Evolutionary conservation across 2,113 vertebrate genomes (phyloP).

Genomic region (Misgurnus mizolepis): DNA sequence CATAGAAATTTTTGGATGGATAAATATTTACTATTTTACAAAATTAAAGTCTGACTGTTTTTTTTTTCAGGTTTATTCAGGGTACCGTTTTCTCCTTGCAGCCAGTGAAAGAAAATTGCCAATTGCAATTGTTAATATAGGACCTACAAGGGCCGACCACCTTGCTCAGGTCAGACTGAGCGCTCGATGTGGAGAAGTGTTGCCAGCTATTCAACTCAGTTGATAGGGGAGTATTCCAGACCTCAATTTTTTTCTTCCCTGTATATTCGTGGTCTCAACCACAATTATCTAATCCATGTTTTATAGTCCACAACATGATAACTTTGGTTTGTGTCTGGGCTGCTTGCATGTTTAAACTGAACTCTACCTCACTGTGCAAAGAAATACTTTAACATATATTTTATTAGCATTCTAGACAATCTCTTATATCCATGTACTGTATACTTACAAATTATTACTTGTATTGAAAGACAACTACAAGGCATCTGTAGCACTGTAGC

Average conservation of each 20-base stretch:
- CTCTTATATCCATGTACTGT: no score
- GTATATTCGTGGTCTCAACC: constrained; percentile 1
- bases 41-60: not conserved
- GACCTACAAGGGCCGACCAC: constrained; percentile 86
- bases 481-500: no score
- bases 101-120: constrained; percentile 83
- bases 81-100: constrained; percentile 90
- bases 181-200: constrained; percentile 87
- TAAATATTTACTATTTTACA: no score
- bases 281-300: not conserved
- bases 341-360: not conserved
- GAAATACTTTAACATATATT: not conserved
- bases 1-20: not conserved
- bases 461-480: no score
- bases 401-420: no score
- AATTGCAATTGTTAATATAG: constrained; percentile 91
- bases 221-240: constrained; percentile 52
- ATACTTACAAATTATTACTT: no score
- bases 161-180: constrained; percentile 83
- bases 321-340: not conserved
- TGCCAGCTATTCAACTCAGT: constrained; percentile 76
- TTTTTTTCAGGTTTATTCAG: constrained; percentile 88
- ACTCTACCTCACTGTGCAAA: constrained; percentile 45
- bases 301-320: not conserved
- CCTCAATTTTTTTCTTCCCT: not conserved